A percentile compares a stretch with the other conserved stretches of the same genome.
Evolutionary conservation across 2,113 vertebrate species (phyloP).

Genomic region (Aphyosemion australe): DNA sequence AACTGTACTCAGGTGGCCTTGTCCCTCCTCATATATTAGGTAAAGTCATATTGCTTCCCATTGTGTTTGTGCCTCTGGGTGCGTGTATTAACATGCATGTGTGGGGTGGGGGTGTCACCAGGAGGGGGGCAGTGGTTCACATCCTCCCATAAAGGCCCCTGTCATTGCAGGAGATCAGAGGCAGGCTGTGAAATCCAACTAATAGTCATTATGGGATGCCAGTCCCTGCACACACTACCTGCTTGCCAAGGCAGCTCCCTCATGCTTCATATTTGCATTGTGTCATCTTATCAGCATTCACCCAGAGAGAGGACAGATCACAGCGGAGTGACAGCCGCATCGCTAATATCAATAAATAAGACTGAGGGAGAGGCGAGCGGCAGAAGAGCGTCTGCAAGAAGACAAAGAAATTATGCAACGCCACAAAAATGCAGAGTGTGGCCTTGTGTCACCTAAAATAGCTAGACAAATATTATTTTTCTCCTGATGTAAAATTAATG

Average conservation of each 20-base stretch:
- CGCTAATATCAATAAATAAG: slow-evolving; percentile 65
- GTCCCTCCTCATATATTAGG: too few relatives aligned
- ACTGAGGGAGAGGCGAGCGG: slow-evolving; percentile 23
- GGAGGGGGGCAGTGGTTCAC: slow-evolving; percentile 55
- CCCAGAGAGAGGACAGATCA: slow-evolving; percentile 62
- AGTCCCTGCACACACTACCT: slow-evolving; percentile 61
- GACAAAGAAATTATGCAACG: slow-evolving; percentile 38
- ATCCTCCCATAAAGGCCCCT: slow-evolving; percentile 67
- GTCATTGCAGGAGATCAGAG: slow-evolving; percentile 76
- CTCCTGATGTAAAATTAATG: slow-evolving; percentile 67
- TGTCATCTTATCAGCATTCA: slow-evolving; percentile 75
- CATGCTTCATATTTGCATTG: slow-evolving; percentile 70
- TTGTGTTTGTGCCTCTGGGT: slow-evolving; percentile 24
- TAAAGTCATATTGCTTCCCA: slow-evolving; percentile 5
- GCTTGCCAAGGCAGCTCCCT: slow-evolving; percentile 64
- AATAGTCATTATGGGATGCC: slow-evolving; percentile 77
- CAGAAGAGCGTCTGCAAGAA: slow-evolving; percentile 20
- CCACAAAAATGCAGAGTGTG: slow-evolving; percentile 11
- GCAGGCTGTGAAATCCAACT: slow-evolving; percentile 80
- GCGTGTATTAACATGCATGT: slow-evolving; percentile 27
- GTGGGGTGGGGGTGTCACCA: slow-evolving; percentile 26
- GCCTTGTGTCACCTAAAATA: slow-evolving; percentile 43
- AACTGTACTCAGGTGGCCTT: too few relatives aligned
- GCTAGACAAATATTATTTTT: slow-evolving; percentile 49
- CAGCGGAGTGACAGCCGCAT: slow-evolving; percentile 64